Base-by-base conservation (phyloP, 2,888 invertebrate genomes). In the Blastobasis adustella region DNA sequence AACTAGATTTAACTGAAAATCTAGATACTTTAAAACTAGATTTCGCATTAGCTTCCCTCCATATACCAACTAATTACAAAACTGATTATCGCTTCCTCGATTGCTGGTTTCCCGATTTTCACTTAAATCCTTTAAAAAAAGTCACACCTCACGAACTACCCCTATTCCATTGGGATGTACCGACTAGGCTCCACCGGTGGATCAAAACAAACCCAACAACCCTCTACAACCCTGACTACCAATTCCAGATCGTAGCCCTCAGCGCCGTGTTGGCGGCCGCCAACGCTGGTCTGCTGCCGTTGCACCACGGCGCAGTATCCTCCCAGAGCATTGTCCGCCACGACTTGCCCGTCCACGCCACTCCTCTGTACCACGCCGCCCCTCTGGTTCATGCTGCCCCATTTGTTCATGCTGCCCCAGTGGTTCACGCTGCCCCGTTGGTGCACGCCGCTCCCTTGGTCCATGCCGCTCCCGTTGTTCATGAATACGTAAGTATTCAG, bases 201-300 rank as follows among this genome's bases (percentile, higher is more conserved):
- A 23, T 23, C 23, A 23, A 23, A 23, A 23, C 23, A 23, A 23
- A 23, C 23, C 23, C 23, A 23, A 23, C 23, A 23, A 23, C 1
- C 2, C 23, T 23, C 23, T 23, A 23, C 23, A 23, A 23, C 23
- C 23, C 3, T 23, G 23, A 23, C 23, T 23, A 23, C 23, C 23
- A 2, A 23, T 23, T 69, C 39, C 60, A 88, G 88, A 77, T 88
- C 57, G 69, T 88, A 65, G 80, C 82, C 61, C 67, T 89, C 61
- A 75, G 83, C 77, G 82, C 87, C 71, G 73, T 89, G 71, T 64
- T 89, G 84, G 85, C 83, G 53, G 79, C 90, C 37, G 89, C 89
- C 64, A 89, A 84, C 67, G 91, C 91, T 47, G 92, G 91, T 53
- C 72, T 91, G 59, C 85, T 82, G 66, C 82, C 78, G 53, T 64